Conservation (phyloP, 2,888 invertebrate genomes). For the Sminthurinus aureus region DNA sequence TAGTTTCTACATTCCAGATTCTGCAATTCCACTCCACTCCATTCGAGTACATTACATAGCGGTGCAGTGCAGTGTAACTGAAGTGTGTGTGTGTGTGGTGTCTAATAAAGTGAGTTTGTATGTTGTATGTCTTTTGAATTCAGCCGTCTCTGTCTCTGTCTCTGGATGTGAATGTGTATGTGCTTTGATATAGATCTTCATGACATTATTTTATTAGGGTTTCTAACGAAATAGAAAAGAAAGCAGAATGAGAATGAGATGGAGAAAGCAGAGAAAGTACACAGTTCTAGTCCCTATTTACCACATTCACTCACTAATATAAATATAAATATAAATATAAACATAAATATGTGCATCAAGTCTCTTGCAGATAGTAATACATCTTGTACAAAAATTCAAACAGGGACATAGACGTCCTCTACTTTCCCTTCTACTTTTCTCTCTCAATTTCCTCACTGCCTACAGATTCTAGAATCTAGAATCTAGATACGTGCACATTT, state of each 20-base stretch:
- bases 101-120: neutral
- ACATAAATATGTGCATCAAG: neutral
- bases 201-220: conserved; percentile 33
- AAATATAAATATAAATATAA: neutral
- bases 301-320: neutral
- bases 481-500: too few species aligned
- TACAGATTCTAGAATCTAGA: too few species aligned
- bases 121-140: neutral
- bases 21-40: too few species aligned
- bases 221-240: neutral
- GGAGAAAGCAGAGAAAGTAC: neutral
- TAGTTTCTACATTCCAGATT: too few species aligned
- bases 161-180: conserved; percentile 4
- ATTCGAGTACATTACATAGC: too few species aligned
- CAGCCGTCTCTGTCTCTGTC: neutral
- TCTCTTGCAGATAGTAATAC: too few species aligned
- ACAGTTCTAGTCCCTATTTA: neutral
- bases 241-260: neutral
- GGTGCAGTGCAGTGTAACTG: neutral
- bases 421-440: too few species aligned
- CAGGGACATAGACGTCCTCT: too few species aligned
- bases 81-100: neutral
- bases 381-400: too few species aligned
- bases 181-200: conserved; percentile 29
- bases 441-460: too few species aligned